Conservation (phyloP, 2,888 invertebrate species). For the Tenthredo livida region DNA sequence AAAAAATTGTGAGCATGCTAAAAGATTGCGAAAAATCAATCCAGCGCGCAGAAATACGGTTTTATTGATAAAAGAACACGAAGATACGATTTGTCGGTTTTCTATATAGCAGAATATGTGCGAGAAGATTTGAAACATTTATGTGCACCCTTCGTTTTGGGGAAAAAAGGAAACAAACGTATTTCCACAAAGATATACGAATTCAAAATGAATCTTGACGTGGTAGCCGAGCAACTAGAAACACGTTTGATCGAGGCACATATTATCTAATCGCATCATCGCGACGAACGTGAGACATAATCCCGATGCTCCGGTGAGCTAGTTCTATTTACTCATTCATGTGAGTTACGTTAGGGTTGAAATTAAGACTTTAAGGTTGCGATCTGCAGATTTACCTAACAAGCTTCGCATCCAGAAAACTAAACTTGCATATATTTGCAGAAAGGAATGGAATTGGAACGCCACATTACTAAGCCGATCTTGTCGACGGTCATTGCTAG, state of each 20-base stretch:
- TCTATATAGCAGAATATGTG: neutral
- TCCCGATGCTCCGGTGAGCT: constrained; percentile 7
- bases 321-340: constrained; percentile 33
- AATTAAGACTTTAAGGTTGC: constrained; percentile 22
- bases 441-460: constrained; percentile 38
- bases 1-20: neutral
- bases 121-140: neutral
- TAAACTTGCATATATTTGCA: neutral
- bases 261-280: neutral
- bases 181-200: neutral
- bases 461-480: constrained; percentile 47
- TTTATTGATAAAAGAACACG: neutral
- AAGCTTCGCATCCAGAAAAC: constrained; percentile 5
- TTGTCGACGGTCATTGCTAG: constrained; percentile 31
- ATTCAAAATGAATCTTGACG: neutral
- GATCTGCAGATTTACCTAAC: constrained; percentile 39
- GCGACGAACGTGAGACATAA: neutral
- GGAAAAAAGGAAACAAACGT: neutral
- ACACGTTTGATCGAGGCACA: neutral
- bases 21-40: neutral
- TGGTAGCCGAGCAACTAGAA: neutral
- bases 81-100: neutral
- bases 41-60: neutral
- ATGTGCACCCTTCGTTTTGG: neutral
- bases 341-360: constrained; percentile 1